phyloP scores from a whole-genome alignment of 2,113 vertebrate species.

The Muscicapa adusta region DNA sequence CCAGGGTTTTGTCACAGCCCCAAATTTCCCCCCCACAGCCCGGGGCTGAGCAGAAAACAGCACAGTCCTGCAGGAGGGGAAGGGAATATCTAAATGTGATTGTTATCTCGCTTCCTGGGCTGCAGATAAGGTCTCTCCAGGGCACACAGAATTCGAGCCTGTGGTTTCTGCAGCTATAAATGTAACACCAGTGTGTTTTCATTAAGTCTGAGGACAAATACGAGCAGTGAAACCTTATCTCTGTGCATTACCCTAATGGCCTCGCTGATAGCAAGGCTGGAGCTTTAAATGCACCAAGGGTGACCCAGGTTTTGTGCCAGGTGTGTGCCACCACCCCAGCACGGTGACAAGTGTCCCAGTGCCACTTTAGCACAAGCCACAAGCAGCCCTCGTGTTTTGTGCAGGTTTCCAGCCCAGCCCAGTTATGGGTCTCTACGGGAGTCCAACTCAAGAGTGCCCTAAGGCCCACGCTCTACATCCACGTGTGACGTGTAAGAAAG shows the following conservation, averaged over 20 bases:
- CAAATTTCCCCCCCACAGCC: background rate
- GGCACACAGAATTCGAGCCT: background rate
- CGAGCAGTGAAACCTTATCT: background rate
- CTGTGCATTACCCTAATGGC: background rate
- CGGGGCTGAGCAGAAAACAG: accelerated
- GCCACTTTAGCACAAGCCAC: accelerated
- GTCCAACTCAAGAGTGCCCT: accelerated
- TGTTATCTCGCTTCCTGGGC: conserved; percentile 16
- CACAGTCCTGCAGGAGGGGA: background rate
- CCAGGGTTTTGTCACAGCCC: background rate
- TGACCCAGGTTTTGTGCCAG: background rate
- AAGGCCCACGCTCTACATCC: background rate
- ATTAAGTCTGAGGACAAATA: conserved; percentile 32
- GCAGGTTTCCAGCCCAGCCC: background rate
- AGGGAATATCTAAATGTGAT: background rate
- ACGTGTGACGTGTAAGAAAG: accelerated
- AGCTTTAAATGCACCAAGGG: accelerated
- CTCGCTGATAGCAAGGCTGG: background rate
- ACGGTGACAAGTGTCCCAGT: too few species aligned
- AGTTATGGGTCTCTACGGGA: background rate
- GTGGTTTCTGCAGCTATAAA: conserved; percentile 34
- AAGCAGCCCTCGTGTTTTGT: accelerated
- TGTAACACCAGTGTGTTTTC: conserved; percentile 21
- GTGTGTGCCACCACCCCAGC: background rate
- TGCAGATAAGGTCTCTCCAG: conserved; percentile 23